Evolutionary conservation across 2,797 vertebrate species (phyloP).

Genomic region (Lagodon rhomboides): DNA sequence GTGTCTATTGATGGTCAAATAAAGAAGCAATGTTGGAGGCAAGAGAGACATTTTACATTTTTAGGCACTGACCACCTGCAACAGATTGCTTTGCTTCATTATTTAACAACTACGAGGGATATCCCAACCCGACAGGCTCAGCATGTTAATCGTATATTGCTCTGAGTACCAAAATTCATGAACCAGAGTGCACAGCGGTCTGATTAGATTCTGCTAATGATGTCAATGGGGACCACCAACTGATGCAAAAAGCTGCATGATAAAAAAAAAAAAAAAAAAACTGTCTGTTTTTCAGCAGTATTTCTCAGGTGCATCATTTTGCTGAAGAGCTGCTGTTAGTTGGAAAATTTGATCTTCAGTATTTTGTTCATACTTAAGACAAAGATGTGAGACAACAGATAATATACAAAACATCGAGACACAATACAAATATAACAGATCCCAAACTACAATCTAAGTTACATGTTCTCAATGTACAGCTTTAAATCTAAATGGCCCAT

Average conservation of each 20-base stretch:
- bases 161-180: no score
- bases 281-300: background rate
- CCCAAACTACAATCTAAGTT: no score
- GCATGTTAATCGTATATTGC: no score
- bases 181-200: no score
- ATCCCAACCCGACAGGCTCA: slow-evolving; percentile 8
- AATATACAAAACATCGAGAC: background rate
- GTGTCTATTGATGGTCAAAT: slow-evolving; percentile 32
- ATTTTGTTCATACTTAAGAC: no score
- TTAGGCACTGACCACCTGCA: background rate
- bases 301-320: background rate
- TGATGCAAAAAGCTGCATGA: background rate
- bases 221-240: background rate
- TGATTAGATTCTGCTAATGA: no score
- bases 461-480: no score
- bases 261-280: no score
- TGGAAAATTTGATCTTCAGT: background rate
- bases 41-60: slow-evolving; percentile 2
- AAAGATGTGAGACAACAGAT: no score
- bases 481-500: no score
- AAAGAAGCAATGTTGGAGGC: background rate
- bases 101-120: slow-evolving; percentile 5
- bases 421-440: no score
- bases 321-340: background rate
- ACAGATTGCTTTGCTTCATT: background rate